Percentiles rank a stretch among this genome's conserved stretches.
phyloP scores from a whole-genome alignment of 2,888 invertebrate genomes.

The Campoletis raptor region DNA sequence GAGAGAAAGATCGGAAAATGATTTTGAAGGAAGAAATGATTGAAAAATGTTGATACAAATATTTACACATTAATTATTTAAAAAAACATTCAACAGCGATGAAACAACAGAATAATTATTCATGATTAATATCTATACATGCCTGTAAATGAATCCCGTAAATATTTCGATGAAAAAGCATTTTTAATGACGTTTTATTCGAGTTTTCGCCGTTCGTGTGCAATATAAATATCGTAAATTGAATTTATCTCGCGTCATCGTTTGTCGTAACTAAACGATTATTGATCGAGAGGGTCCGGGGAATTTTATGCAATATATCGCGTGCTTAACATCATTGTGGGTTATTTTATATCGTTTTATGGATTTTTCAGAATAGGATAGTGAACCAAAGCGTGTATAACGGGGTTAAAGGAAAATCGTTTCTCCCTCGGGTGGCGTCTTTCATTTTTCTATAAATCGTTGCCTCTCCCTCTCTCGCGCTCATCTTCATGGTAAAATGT shows the following conservation, averaged over 20 bases:
- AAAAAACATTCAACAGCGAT: not conserved
- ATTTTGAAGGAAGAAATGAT: not conserved
- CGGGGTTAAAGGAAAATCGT: conserved; percentile 28
- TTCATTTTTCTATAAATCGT: conserved; percentile 52
- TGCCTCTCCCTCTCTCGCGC: not conserved
- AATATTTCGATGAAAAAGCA: not conserved
- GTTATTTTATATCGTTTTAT: conserved; percentile 36
- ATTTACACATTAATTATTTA: not conserved
- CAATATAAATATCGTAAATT: conserved; percentile 13
- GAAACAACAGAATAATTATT: not conserved
- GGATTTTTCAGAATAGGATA: conserved; percentile 25
- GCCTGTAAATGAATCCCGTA: not conserved
- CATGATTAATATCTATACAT: not conserved
- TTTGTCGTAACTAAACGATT: conserved; percentile 31
- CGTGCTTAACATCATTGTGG: conserved; percentile 24
- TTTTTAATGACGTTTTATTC: conserved; percentile 5
- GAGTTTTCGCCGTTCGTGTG: not conserved
- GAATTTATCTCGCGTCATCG: conserved; percentile 9
- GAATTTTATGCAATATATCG: conserved; percentile 36
- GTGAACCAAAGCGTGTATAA: conserved; percentile 27
- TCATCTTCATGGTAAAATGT: conserved; percentile 38
- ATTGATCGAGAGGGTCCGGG: conserved; percentile 14
- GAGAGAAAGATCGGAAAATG: not conserved
- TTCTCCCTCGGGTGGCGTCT: conserved; percentile 21
- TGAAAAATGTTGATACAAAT: not conserved